Base-by-base conservation (phyloP, 2,797 vertebrate species). In the Geotrypetes seraphini region DNA sequence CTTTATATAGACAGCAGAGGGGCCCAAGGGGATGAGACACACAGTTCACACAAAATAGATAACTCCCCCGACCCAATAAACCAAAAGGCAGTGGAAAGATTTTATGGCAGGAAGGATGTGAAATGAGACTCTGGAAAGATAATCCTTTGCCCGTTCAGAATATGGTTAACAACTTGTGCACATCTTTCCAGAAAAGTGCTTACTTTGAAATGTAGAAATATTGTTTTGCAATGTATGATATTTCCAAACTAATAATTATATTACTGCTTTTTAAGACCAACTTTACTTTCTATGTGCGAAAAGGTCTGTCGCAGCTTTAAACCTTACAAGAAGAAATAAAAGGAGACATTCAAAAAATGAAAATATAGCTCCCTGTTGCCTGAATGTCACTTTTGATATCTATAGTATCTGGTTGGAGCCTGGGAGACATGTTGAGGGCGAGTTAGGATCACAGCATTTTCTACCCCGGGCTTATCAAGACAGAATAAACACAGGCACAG, bases 381-480 rank as follows among this genome's bases (percentile, higher is more conserved):
- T n/a, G n/a, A n/a, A n/a, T 31, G 19, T 7, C 44, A 50, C 40
- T 53, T 39, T 28, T 35, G 33, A 33, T 35, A 19, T 24, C 16
- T 20, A 29, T 57, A 26, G 26, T 40, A 26, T 16, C 12, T n/a
- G n/a, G n/a, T n/a, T 4, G n/a, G 47, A 39, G 29, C 40, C 39
- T 39, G 25, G 33, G 32, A 30, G 43, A 35, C 45, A 25, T 43
- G 30, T 29, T 47, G 31, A 23, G 42, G 56, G 31, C 32, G 16
- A 13, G 25, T 41, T 44, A 19, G 50, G 45, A 37, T 37, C 35
- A 23, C 19, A 57, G 19, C 30, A 4, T 22, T 47, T 49, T 45
- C 39, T 59, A 31, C 12, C 19, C 38, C 15, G 36, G 19, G 6
- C 10, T 51, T 23, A 8, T 0, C 17, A 20, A 32, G 36, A 7